These are phyloP conservation scores for Oryzias curvinotus DNA, from an alignment of 2,113 vertebrate species.

Conservation along the genomic window DNA sequence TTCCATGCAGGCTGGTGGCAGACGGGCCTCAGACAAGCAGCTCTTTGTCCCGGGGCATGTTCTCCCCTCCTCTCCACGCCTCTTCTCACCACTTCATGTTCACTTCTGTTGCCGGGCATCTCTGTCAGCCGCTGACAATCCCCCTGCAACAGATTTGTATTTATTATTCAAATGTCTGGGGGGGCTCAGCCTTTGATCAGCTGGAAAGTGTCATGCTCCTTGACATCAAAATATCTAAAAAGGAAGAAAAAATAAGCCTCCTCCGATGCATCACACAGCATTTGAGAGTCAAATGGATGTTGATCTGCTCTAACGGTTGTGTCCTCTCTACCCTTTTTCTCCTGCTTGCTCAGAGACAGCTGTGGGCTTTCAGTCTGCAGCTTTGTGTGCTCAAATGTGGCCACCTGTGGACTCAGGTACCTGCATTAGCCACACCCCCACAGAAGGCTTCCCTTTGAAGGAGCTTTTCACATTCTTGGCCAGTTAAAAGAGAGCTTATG, in stretches of 20 bases:
- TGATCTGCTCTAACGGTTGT: constrained; percentile 27
- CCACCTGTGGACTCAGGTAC: constrained; percentile 72
- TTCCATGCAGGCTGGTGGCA: constrained; percentile 42
- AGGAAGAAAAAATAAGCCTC: too few species aligned
- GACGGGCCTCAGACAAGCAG: constrained; percentile 66
- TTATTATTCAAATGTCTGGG: constrained; percentile 28
- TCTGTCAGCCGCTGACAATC: constrained; percentile 28
- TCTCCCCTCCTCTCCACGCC: constrained; percentile 62
- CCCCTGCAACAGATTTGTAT: constrained; percentile 31
- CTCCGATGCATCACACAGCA: neutral
- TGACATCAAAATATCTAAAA: constrained; percentile 26
- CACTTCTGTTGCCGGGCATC: constrained; percentile 46
- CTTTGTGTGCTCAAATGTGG: constrained; percentile 44
- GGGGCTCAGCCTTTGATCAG: constrained; percentile 53
- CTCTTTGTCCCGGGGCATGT: constrained; percentile 72
- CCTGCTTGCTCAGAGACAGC: constrained; percentile 43
- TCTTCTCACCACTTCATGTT: constrained; percentile 65
- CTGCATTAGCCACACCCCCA: constrained; percentile 65
- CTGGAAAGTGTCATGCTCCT: constrained; percentile 35
- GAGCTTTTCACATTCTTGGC: constrained; percentile 73
- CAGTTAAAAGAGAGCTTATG: constrained; percentile 61
- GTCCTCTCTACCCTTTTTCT: constrained; percentile 13
- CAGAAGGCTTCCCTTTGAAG: constrained; percentile 57
- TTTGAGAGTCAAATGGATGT: constrained; percentile 6
- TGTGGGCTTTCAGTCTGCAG: constrained; percentile 56